Evolutionary conservation across 2,888 invertebrate species (phyloP).

Genomic region (Eumacrocentrus americanus): DNA sequence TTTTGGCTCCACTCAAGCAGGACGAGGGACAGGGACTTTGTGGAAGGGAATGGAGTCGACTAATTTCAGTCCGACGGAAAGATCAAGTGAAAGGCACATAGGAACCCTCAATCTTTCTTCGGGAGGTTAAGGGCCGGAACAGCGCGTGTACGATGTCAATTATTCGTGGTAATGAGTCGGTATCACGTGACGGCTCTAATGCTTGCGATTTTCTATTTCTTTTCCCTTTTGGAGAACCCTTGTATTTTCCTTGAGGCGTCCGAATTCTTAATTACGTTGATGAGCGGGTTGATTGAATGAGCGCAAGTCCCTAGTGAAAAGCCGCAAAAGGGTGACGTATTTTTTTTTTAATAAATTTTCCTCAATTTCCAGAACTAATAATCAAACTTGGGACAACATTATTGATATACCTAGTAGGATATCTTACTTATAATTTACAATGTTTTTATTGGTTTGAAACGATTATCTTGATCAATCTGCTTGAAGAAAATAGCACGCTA

Average conservation of each 20-base stretch:
- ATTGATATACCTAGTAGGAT: too few relatives aligned
- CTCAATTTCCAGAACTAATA: too few relatives aligned
- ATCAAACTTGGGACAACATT: too few relatives aligned
- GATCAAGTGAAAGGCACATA: not conserved
- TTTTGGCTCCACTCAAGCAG: not conserved
- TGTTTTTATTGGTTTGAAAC: too few relatives aligned
- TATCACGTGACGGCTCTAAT: constrained; percentile 24
- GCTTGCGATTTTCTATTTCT: not conserved
- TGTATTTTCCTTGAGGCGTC: not conserved
- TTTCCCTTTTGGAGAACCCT: not conserved
- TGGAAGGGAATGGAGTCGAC: constrained; percentile 1
- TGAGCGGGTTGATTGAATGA: constrained; percentile 15
- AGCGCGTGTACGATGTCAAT: constrained; percentile 27
- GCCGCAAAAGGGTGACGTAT: too few relatives aligned
- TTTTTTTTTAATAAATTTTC: too few relatives aligned
- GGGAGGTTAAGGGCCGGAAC: constrained; percentile 5
- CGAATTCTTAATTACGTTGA: constrained; percentile 21
- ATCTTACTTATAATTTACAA: too few relatives aligned
- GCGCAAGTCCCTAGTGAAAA: too few relatives aligned
- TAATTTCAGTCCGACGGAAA: constrained; percentile 7
- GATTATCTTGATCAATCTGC: too few relatives aligned
- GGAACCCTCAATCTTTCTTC: constrained; percentile 8
- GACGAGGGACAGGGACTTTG: constrained; percentile 5
- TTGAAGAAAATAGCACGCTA: too few relatives aligned
- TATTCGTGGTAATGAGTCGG: constrained; percentile 27